Percentiles rank a stretch among this genome's conserved stretches.
Conservation (phyloP, 2,113 vertebrate genomes). For the Xiphias gladius region DNA sequence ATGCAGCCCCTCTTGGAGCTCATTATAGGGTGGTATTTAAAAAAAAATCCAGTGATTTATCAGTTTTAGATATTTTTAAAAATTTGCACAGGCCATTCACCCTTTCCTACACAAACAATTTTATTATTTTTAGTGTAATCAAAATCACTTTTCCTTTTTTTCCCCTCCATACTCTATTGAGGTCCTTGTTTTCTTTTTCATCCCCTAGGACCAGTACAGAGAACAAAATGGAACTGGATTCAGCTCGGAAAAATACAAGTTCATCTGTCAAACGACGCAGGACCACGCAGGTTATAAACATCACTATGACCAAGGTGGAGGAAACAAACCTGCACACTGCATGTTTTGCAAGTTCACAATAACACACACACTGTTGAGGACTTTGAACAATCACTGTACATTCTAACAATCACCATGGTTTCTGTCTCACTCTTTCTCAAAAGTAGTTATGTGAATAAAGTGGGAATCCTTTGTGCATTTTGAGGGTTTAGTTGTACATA, state of each 20-base stretch:
- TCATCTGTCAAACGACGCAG: conserved; percentile 85
- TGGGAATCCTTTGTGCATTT: neutral
- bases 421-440: neutral
- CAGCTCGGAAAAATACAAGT: conserved; percentile 81
- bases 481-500: neutral
- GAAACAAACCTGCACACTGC: conserved; percentile 22
- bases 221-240: conserved; percentile 80
- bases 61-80: too few relatives aligned
- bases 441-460: neutral
- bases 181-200: neutral
- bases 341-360: conserved; percentile 30
- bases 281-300: conserved; percentile 90
- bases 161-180: neutral
- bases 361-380: neutral
- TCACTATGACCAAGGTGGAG: conserved; percentile 92
- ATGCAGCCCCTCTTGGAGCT: too few relatives aligned
- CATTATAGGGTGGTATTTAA: too few relatives aligned
- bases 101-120: neutral
- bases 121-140: neutral
- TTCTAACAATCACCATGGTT: neutral
- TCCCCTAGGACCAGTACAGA: conserved; percentile 34
- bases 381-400: neutral
- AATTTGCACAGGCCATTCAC: too few relatives aligned
- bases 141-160: too few relatives aligned
- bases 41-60: too few relatives aligned